phyloP scores from a whole-genome alignment of 2,113 vertebrate genomes.

The Python bivittatus region DNA sequence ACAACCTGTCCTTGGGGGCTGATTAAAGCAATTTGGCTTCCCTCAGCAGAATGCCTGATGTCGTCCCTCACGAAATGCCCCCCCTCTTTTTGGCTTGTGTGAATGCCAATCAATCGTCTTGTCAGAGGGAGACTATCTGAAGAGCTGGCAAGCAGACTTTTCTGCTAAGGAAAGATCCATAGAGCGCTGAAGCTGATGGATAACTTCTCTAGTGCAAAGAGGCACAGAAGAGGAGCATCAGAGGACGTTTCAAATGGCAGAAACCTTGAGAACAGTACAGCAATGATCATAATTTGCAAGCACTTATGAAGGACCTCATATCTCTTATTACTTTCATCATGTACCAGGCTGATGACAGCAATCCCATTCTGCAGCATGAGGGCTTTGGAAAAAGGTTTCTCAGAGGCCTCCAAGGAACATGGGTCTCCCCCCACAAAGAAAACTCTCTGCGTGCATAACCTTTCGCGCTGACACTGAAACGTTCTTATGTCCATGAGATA shows the following conservation, averaged over 20 bases:
- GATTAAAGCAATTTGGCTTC: not conserved
- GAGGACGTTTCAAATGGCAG: not conserved
- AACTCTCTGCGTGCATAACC: no score
- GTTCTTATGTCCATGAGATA: no score
- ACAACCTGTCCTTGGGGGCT: constrained; percentile 32
- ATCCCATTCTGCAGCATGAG: no score
- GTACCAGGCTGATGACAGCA: no score
- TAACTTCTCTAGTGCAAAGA: not conserved
- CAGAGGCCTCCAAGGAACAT: no score
- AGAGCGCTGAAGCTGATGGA: not conserved
- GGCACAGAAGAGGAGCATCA: no score
- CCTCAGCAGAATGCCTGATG: not conserved
- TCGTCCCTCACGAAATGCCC: constrained; percentile 29
- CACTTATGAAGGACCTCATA: no score
- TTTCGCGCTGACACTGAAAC: no score
- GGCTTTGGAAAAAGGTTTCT: no score
- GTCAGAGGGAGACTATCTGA: not conserved
- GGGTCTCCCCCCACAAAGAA: no score
- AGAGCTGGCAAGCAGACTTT: not conserved
- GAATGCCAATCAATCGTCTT: constrained; percentile 13
- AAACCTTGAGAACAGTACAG: not conserved
- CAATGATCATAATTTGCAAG: no score
- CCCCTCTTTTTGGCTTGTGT: not conserved
- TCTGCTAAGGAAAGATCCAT: rapidly evolving
- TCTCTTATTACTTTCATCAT: no score